A percentile compares a stretch with the other conserved stretches of the same genome.
These are phyloP conservation scores for Peromyscus nudipes DNA, from an alignment of 2,797 vertebrate species.

Conservation along the genomic window DNA sequence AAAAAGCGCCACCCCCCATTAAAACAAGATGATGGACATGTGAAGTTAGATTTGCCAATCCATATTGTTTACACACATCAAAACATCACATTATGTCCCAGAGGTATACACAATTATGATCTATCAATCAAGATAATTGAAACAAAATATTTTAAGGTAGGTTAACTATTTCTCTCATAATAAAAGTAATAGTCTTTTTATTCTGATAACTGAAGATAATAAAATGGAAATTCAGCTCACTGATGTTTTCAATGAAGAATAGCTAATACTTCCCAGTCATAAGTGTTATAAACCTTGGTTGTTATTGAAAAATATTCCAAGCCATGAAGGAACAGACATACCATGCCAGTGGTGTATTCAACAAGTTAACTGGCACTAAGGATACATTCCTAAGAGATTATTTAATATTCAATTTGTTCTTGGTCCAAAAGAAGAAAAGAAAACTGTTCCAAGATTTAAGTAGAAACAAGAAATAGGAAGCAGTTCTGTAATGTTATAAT, in stretches of 20 bases:
- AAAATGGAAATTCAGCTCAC: constrained; percentile 38
- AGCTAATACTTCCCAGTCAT: neutral
- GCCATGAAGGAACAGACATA: constrained; percentile 40
- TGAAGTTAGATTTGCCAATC: neutral
- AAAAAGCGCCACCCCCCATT: neutral
- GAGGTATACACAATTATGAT: neutral
- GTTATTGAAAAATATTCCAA: constrained; percentile 37
- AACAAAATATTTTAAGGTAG: neutral
- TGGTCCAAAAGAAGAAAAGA: constrained; percentile 60
- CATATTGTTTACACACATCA: neutral
- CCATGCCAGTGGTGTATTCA: constrained; percentile 8
- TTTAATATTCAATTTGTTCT: constrained; percentile 66
- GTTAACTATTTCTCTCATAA: constrained; percentile 5
- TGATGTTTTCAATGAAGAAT: neutral
- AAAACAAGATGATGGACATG: neutral
- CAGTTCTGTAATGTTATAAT: constrained; percentile 32
- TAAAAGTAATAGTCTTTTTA: constrained; percentile 22
- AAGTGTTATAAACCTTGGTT: constrained; percentile 47
- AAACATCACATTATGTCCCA: neutral
- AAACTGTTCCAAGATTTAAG: constrained; percentile 51
- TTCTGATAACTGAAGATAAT: constrained; percentile 15
- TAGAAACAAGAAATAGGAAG: constrained; percentile 50
- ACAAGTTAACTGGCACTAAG: constrained; percentile 42
- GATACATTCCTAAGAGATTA: constrained; percentile 58
- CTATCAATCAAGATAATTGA: neutral